These are phyloP conservation scores for Bos indicus DNA, from an alignment of 2,113 vertebrate genomes.

Conservation along the genomic window DNA sequence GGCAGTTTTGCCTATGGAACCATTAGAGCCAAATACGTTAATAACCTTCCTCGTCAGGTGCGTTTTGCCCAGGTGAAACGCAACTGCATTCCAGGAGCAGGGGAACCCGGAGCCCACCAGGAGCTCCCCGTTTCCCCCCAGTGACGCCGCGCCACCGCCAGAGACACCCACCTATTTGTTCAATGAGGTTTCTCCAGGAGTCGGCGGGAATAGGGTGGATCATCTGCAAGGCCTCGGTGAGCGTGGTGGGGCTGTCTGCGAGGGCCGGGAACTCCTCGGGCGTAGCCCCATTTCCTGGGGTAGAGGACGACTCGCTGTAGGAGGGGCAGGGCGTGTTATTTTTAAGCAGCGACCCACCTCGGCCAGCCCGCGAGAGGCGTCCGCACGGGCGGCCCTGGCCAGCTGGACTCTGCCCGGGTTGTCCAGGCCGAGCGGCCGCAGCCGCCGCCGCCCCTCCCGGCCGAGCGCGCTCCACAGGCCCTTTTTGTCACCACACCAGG, in stretches of 20 bases:
- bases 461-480: not conserved
- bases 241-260: conserved; percentile 68
- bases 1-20: not conserved
- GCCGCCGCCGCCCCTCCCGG: not conserved
- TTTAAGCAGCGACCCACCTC: conserved; percentile 34
- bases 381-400: not conserved
- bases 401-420: not conserved
- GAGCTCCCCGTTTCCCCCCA: too few relatives aligned
- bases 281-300: conserved; percentile 64
- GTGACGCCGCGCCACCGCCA: accelerated
- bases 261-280: conserved; percentile 74
- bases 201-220: conserved; percentile 82
- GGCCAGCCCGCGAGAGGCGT: not conserved
- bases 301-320: conserved; percentile 72
- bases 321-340: conserved; percentile 27
- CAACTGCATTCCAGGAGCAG: not conserved
- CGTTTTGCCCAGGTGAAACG: not conserved
- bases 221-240: conserved; percentile 69
- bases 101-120: not conserved
- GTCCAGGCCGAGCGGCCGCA: not conserved
- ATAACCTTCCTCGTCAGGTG: not conserved
- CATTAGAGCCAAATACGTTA: not conserved
- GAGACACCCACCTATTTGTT: conserved; percentile 81
- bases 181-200: conserved; percentile 84
- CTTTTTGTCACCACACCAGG: conserved; percentile 34